Base-by-base conservation (phyloP, 2,888 invertebrate genomes). In the Pseudococcus longispinus region DNA sequence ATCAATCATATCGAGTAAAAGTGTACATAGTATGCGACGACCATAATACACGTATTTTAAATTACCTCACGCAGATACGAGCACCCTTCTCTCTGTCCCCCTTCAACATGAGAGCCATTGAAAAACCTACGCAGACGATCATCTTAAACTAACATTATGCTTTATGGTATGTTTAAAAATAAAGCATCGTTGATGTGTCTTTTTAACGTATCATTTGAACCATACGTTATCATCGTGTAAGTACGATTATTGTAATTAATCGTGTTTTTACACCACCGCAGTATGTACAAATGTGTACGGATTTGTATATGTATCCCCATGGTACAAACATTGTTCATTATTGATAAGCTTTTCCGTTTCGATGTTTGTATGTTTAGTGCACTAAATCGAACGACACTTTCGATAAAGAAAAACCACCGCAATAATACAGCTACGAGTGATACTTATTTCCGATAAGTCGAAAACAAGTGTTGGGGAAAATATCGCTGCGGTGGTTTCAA, bases 1-100 rank as follows among this genome's bases (percentile, higher is more conserved):
- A 70, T 70, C 70, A 70, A 70, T 70, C 70, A 70, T 70, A 70
- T 70, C 70, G 29, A 70, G 70, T 70, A 70, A 70, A 70, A 70
- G 70, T 70, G 70, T 60, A 60, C 60, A 23, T 60, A 60, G n/a
- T 15, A 60, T 60, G 20, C 23, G 23, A 60, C 70, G 18, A 29
- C 70, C 70, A n/a, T n/a, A 70, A 70, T 70, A 70, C 70, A 70
- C 3, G 70, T 70, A 70, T 70, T 70, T 29, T 70, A 70, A 29
- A 70, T 70, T 70, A 70, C 29, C 70, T 18, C 70, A 60, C 60
- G 29, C 70, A 70, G 29, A 70, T 32, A 29, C 70, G 15, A 9
- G 26, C 26, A 70, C 70, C 26, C 65, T 26, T 26, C 26, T 32
- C 29, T 29, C 13, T 11, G 23, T 3, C 60, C 23, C 9, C 4